Evolutionary conservation across 2,888 invertebrate species (phyloP).

Genomic region (Eurois occulta): DNA sequence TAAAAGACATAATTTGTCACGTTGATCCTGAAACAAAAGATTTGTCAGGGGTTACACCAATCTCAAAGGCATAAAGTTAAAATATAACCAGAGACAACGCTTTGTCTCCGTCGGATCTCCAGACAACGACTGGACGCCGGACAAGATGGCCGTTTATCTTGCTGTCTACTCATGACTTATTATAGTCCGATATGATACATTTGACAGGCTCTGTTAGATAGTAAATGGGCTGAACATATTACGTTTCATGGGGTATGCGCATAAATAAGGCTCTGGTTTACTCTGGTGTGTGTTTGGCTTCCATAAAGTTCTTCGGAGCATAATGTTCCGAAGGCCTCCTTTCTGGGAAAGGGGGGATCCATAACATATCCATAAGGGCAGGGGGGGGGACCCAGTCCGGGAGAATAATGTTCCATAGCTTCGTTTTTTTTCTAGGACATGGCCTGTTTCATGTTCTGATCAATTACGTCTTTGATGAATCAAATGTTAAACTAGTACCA

Average conservation of each 20-base stretch:
- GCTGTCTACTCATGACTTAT: constrained; percentile 62
- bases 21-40: constrained; percentile 33
- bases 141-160: constrained; percentile 64
- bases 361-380: too few relatives aligned
- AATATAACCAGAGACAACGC: constrained; percentile 63
- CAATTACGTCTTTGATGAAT: background rate
- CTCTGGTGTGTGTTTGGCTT: background rate
- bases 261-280: background rate
- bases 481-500: background rate
- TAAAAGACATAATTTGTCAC: constrained; percentile 39
- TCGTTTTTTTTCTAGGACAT: background rate
- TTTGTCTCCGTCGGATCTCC: constrained; percentile 64
- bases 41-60: constrained; percentile 44
- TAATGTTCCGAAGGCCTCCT: background rate
- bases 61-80: constrained; percentile 64
- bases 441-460: background rate
- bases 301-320: background rate
- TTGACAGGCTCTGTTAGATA: constrained; percentile 46
- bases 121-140: constrained; percentile 49
- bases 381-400: background rate
- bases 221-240: constrained; percentile 24
- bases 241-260: background rate
- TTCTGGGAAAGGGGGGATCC: too few relatives aligned
- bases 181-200: constrained; percentile 60
- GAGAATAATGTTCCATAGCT: background rate